Percentiles rank a stretch among this genome's conserved stretches.
These are phyloP conservation scores for Poecilia picta DNA, from an alignment of 2,797 vertebrate species.

Conservation along the genomic window DNA sequence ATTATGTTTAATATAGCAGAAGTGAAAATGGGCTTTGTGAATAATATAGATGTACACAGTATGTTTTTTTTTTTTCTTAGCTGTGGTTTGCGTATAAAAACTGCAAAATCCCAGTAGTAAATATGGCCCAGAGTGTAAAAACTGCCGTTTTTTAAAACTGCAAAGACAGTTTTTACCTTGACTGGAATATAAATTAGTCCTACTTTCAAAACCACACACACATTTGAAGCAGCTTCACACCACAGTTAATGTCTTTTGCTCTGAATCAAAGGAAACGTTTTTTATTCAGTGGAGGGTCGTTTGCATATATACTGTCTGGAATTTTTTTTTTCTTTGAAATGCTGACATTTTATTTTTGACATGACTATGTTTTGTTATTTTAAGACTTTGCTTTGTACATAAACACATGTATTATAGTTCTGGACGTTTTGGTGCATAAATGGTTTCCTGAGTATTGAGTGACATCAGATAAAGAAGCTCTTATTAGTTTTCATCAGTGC, in stretches of 20 bases:
- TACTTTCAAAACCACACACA: background rate
- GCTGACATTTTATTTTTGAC: background rate
- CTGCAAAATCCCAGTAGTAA: background rate
- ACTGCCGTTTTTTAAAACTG: background rate
- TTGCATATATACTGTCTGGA: background rate
- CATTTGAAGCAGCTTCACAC: background rate
- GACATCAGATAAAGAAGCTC: background rate
- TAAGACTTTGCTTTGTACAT: background rate
- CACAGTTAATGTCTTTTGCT: background rate
- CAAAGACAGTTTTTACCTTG: background rate
- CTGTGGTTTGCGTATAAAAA: background rate
- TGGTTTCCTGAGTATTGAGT: background rate
- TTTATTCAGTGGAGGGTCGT: background rate
- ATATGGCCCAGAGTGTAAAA: background rate
- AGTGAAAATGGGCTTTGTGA: background rate
- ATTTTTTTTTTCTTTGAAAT: background rate
- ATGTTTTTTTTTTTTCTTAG: background rate
- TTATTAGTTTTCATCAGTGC: slow-evolving; percentile 5
- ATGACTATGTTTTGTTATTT: background rate
- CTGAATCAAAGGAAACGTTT: background rate
- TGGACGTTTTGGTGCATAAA: background rate
- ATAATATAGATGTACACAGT: background rate
- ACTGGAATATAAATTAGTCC: background rate
- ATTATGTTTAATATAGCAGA: background rate
- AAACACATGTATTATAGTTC: background rate